These are phyloP conservation scores for Machimus rusticus DNA, from an alignment of 2,888 invertebrate genomes.

Conservation along the genomic window DNA sequence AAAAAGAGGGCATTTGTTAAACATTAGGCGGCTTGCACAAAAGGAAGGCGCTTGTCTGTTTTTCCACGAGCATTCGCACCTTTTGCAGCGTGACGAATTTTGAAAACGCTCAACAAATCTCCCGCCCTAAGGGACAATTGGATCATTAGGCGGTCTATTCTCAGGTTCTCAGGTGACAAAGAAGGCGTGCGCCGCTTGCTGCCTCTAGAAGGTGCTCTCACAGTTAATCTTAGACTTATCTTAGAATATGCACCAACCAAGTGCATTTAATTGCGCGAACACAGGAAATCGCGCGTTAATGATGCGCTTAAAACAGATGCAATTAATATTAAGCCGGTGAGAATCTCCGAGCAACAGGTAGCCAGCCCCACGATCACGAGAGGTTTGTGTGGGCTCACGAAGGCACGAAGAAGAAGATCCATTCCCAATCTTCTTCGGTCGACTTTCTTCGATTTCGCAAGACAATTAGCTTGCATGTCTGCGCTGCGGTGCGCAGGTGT, in stretches of 20 bases:
- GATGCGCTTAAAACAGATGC: neutral
- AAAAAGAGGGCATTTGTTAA: neutral
- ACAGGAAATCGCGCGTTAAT: neutral
- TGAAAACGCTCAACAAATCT: neutral
- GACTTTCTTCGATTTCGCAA: slow-evolving; percentile 23
- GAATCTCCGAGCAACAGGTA: neutral
- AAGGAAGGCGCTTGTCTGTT: slow-evolving; percentile 38
- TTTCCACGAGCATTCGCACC: slow-evolving; percentile 45
- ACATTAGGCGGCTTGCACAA: slow-evolving; percentile 1
- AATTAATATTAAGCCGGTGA: neutral
- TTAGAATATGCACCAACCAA: neutral
- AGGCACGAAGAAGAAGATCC: neutral
- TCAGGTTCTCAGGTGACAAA: neutral
- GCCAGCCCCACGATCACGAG: neutral
- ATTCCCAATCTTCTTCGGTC: neutral
- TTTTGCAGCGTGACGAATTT: slow-evolving; percentile 33
- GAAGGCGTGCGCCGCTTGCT: neutral
- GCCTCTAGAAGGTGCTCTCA: neutral
- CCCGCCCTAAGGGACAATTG: slow-evolving; percentile 28
- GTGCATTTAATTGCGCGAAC: neutral
- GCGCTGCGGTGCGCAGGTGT: slow-evolving; percentile 44
- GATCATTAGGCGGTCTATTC: neutral
- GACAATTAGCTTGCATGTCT: slow-evolving; percentile 46
- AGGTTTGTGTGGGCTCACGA: neutral
- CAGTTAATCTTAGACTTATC: neutral